Base-by-base conservation (phyloP, 2,888 invertebrate genomes). In the Ophonus ardosiacus region DNA sequence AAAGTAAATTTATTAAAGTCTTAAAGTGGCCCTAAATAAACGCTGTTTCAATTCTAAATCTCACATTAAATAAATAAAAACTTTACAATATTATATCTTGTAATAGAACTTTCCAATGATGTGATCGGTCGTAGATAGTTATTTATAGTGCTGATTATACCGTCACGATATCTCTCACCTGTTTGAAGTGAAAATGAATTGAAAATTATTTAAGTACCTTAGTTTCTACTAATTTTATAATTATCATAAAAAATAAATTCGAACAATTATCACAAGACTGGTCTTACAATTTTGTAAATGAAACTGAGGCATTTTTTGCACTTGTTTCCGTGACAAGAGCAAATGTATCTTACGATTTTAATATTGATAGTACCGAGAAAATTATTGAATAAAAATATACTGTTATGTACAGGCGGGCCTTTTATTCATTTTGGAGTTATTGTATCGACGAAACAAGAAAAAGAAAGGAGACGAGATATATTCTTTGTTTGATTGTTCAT, bases 341-440 rank as follows among this genome's bases (percentile, higher is more conserved):
- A 24, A 38, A 68, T 68, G 68, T 68, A 68, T 13, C 38, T 68
- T 68, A 15, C 31, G 68, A 68, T 68, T 68, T 68, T 38, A 68
- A 68, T 68, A 68, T 68, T 68, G 68, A 68, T 68, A 68, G 38
- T 68, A 68, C 68, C 15, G 68, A 68, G 68, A 68, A 68, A 68
- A 68, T 68, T 68, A 68, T 68, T 68, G 31, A 68, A 68, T 68
- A 68, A 68, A 68, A 68, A 68, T 68, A 68, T 68, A 68, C 68
- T 68, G 68, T 68, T 68, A 68, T 63, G 63, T 38, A 68, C 68
- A 15, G 68, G 68, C 68, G 68, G 68, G 68, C 68, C 68, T 68
- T 38, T 68, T 68, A 68, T 68, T 68, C 68, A 68, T 68, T 68
- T 68, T 68, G 68, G 68, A n/a, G 68, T 68, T 68, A 68, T 68